phyloP scores from a whole-genome alignment of 2,888 invertebrate species.

The Cheilosia soror region DNA sequence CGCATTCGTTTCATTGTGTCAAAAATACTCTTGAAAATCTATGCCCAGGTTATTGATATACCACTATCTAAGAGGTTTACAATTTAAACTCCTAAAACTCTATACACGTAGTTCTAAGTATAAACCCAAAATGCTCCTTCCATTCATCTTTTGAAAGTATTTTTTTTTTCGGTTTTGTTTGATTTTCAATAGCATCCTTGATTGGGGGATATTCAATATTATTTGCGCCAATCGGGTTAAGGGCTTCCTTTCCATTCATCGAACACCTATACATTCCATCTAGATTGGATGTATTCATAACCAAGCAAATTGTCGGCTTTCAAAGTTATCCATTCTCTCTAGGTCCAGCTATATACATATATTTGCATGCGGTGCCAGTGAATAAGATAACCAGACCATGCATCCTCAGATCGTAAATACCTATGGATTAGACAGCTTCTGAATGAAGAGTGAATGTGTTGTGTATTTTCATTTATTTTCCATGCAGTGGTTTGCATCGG shows the following conservation, averaged over 20 bases:
- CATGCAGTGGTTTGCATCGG: constrained; percentile 28
- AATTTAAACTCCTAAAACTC: not conserved
- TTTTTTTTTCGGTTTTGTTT: not conserved
- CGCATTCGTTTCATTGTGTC: not conserved
- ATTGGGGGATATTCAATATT: constrained; percentile 14
- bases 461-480: constrained; percentile 35
- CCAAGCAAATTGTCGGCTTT: constrained; percentile 59
- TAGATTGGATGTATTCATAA: constrained; percentile 40
- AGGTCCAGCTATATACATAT: not conserved
- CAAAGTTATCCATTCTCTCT: not conserved
- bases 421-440: constrained; percentile 32
- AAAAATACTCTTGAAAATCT: not conserved
- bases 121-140: not conserved
- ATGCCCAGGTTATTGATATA: not conserved
- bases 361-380: constrained; percentile 30
- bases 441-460: constrained; percentile 27
- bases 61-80: not conserved
- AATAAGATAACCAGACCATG: constrained; percentile 26
- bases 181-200: constrained; percentile 17
- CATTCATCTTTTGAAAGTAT: not conserved
- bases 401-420: constrained; percentile 49
- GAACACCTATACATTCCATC: constrained; percentile 16
- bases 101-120: not conserved
- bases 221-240: constrained; percentile 30
- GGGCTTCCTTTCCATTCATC: constrained; percentile 9